Evolutionary conservation across 2,797 vertebrate genomes (phyloP).

Genomic region (Harpagifer antarcticus): DNA sequence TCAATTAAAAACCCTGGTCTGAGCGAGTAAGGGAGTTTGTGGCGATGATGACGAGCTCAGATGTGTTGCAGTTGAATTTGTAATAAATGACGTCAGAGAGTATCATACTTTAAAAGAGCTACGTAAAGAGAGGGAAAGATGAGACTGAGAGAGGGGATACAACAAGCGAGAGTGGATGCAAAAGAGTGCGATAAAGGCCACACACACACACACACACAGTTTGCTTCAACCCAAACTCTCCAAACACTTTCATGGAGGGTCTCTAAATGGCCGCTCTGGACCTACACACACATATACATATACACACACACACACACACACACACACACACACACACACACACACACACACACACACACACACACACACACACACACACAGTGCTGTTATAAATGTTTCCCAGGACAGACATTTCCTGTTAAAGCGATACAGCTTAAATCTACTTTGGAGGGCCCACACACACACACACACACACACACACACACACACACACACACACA

Average conservation of each 20-base stretch:
- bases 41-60: no score
- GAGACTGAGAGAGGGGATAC: background rate
- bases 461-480: background rate
- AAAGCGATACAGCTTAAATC: conserved; percentile 20
- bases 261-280: conserved; percentile 45
- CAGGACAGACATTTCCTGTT: conserved; percentile 37
- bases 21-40: no score
- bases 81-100: background rate
- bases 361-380: background rate
- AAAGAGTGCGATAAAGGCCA: background rate
- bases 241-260: conserved; percentile 18
- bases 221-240: conserved; percentile 6
- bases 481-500: background rate
- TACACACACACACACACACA: conserved; percentile 4
- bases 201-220: background rate
- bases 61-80: no score
- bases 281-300: conserved; percentile 5
- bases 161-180: no score
- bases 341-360: no score
- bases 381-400: conserved; percentile 35
- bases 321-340: background rate
- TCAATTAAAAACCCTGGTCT: no score
- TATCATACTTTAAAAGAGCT: no score
- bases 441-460: conserved; percentile 8
- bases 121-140: background rate